Evolutionary conservation across 2,888 invertebrate genomes (phyloP).

Genomic region (Bibio marci): DNA sequence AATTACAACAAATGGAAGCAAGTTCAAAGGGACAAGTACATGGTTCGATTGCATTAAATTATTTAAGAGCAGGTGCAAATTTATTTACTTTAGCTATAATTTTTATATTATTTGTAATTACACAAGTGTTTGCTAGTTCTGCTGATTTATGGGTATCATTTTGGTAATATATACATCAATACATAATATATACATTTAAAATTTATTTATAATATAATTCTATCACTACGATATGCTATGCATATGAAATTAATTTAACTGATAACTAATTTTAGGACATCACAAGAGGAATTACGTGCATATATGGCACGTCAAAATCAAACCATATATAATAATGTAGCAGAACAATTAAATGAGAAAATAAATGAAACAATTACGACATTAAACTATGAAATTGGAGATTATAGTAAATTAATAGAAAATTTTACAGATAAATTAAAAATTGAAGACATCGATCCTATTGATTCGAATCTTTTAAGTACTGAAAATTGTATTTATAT

Average conservation of each 20-base stretch:
- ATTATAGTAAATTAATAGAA: not conserved
- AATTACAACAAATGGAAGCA: constrained; percentile 19
- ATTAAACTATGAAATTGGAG: not conserved
- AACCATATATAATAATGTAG: not conserved
- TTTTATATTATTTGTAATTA: constrained; percentile 32
- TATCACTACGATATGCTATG: no score
- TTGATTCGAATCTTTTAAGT: constrained; percentile 2
- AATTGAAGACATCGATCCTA: no score
- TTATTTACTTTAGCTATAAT: constrained; percentile 28
- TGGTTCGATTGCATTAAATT: constrained; percentile 29
- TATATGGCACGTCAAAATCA: constrained; percentile 4
- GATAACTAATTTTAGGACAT: no score
- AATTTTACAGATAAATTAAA: no score
- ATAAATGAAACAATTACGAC: no score
- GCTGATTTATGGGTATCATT: constrained; percentile 55
- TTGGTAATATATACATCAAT: constrained; percentile 39
- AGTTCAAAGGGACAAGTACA: constrained; percentile 29
- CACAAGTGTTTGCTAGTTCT: constrained; percentile 41
- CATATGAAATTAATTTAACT: no score
- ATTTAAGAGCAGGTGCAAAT: constrained; percentile 36
- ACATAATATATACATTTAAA: no score
- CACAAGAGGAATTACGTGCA: constrained; percentile 15
- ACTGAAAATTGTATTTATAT: constrained; percentile 40
- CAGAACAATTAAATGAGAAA: no score
- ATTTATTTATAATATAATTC: no score